Conservation (phyloP, 2,888 invertebrate species). For the Pollenia labialis region DNA sequence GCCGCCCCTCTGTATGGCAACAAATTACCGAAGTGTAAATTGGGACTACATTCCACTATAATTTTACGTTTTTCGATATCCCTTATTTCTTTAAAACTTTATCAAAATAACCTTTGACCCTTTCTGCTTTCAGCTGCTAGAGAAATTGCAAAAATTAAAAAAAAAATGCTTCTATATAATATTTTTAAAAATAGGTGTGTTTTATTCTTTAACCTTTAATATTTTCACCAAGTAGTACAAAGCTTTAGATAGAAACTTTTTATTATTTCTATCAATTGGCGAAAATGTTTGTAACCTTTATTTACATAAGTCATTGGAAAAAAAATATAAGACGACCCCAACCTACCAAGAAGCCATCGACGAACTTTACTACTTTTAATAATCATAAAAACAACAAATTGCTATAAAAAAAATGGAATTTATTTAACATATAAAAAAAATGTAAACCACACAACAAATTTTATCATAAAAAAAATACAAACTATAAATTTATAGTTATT, state of each 20-base stretch:
- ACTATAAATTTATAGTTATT: conserved; percentile 28
- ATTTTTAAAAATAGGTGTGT: conserved; percentile 8
- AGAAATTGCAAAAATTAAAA: too few species aligned
- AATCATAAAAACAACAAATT: conserved; percentile 16
- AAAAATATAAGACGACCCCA: neutral
- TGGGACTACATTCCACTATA: too few species aligned
- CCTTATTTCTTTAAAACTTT: too few species aligned
- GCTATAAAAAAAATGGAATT: neutral
- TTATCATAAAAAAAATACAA: conserved; percentile 16
- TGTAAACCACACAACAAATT: neutral
- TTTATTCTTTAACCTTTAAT: conserved; percentile 5
- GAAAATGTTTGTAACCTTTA: conserved; percentile 41
- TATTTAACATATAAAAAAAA: conserved; percentile 1
- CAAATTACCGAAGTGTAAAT: too few species aligned
- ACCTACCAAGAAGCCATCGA: neutral
- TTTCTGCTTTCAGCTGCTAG: too few species aligned
- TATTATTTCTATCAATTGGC: conserved; percentile 40
- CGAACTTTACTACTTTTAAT: neutral
- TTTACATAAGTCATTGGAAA: neutral
- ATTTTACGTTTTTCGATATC: too few species aligned
- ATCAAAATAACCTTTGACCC: too few species aligned
- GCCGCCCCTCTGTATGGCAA: too few species aligned
- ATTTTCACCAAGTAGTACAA: neutral
- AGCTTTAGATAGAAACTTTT: neutral
- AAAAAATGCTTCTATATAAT: too few species aligned